Base-by-base conservation (phyloP, 1,140 invertebrate species). In the Brachionus sp. region DNA sequence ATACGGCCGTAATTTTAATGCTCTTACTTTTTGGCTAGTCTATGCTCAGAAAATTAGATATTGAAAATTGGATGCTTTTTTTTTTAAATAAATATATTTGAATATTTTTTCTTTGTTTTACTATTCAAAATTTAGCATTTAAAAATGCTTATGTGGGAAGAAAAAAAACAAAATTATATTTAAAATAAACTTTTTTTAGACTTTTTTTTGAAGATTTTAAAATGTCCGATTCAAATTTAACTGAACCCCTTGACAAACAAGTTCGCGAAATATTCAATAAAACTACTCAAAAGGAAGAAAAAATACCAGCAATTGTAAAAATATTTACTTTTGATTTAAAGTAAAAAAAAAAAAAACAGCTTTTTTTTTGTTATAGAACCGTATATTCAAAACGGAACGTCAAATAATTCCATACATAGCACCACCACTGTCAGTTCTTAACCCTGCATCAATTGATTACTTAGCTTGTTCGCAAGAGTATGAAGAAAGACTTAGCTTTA, bases 241-340 rank as follows among this genome's bases (percentile, higher is more conserved):
- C 25, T n/a, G 25, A 75, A 33, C 70, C 77, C 62, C 50, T 80
- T 62, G 77, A 80, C 23, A 13, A 62, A 62, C 77, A 80, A 44
- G 7, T 29, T 37, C 50, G 62, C 3, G 4, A 23, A 10, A 42
- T 80, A 23, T 62, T 80, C 19, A 80, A 80, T 50, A 80, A 80
- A 44, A 62, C 62, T 5, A 62, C 77, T 35, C 62, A 57, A 62
- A 80, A 80, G 23, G 50, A 80, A 80, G 77, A 80, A 66, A 37
- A 80, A 42, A 62, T 80, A 39, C 77, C 77, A 29, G 77, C 77
- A 12, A 6, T 80, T n/a, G 77, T 78, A 78, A 78, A 37, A 13
- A 46, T 29, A 46, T n/a, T 33, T 50, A 12, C 4, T 25, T 23
- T 37, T 57, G 4, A 10, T 16, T 16, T 46, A 16, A 50, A 29